phyloP scores from a whole-genome alignment of 2,113 vertebrate species.

The Tyrannus savana region DNA sequence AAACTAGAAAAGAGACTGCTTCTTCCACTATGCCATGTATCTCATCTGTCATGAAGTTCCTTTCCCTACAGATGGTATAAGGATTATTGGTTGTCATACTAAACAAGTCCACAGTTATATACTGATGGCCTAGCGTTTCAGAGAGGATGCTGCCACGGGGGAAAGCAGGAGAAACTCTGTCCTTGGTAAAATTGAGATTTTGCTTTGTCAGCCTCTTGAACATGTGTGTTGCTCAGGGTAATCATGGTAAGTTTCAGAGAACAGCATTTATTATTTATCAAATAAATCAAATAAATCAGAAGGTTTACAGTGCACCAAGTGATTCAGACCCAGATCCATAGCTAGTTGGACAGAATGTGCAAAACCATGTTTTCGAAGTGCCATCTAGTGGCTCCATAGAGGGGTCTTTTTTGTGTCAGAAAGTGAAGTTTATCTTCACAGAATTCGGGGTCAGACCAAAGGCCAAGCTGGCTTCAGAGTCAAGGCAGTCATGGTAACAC shows the following conservation, averaged over 20 bases:
- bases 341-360: not conserved
- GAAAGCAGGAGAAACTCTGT: not conserved
- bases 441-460: not conserved
- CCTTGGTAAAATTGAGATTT: not conserved
- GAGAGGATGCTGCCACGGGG: not conserved
- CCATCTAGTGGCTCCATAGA: conserved; percentile 28
- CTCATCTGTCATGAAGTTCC: not conserved
- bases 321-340: fast-evolving
- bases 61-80: not conserved
- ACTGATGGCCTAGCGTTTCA: not conserved
- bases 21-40: not conserved
- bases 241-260: not conserved
- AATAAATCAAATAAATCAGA: not conserved
- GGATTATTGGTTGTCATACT: not conserved
- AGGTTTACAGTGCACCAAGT: not conserved
- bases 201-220: not conserved
- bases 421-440: fast-evolving
- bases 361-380: not conserved
- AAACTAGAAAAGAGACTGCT: not conserved
- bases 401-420: not conserved
- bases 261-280: not conserved
- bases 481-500: fast-evolving
- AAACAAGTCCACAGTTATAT: not conserved
- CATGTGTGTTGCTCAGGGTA: not conserved
- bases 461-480: not conserved